phyloP scores from a whole-genome alignment of 2,113 vertebrate species.

The Eretmochelys imbricata region DNA sequence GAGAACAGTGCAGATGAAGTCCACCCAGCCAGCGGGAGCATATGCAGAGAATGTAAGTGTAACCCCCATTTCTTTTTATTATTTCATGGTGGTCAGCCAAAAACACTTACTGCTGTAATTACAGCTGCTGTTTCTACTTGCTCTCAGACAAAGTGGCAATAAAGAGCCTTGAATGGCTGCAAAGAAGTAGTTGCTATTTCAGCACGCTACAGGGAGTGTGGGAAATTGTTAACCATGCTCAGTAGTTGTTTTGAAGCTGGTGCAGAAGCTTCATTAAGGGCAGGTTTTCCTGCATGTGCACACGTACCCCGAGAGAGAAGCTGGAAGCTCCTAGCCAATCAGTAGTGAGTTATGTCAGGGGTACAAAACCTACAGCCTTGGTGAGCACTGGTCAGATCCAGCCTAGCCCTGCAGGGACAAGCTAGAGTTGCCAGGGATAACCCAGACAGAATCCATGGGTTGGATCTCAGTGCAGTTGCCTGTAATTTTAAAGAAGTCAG shows the following conservation, averaged over 20 bases:
- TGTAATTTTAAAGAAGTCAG: not conserved
- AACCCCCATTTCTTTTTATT: not conserved
- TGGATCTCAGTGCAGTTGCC: not conserved
- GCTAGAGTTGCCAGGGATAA: too few relatives aligned
- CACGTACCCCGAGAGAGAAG: not conserved
- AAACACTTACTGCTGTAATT: not conserved
- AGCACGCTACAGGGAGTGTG: not conserved
- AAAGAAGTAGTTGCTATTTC: not conserved
- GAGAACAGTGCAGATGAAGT: not conserved
- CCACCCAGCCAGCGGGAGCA: not conserved
- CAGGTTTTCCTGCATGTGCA: not conserved
- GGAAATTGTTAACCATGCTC: not conserved
- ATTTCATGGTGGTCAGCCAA: not conserved
- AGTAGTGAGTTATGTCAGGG: not conserved
- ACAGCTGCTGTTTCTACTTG: not conserved
- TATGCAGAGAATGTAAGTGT: not conserved
- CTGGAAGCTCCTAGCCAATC: not conserved
- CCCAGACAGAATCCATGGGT: not conserved
- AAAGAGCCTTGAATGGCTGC: not conserved
- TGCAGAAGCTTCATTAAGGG: not conserved
- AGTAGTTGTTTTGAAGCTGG: not conserved
- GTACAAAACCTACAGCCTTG: not conserved
- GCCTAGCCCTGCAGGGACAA: not conserved
- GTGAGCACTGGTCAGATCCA: not conserved
- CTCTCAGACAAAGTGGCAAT: not conserved